These are phyloP conservation scores for Eristalis tenax DNA, from an alignment of 2,888 invertebrate genomes.

Conservation along the genomic window DNA sequence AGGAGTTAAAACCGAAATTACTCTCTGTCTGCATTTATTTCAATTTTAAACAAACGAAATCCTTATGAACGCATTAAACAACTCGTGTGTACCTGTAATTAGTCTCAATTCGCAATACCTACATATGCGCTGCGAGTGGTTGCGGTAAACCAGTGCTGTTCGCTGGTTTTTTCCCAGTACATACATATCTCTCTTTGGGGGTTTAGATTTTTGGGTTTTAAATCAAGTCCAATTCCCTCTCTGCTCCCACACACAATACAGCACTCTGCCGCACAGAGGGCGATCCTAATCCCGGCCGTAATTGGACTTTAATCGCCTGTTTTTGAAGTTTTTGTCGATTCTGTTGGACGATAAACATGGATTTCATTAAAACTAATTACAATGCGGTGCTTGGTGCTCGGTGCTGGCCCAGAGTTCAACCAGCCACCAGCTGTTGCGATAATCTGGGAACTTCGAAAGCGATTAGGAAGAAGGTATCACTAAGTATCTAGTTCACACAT, in stretches of 20 bases:
- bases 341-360: not conserved
- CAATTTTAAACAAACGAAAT: slow-evolving; percentile 6
- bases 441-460: not conserved
- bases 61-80: slow-evolving; percentile 1
- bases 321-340: not conserved
- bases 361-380: not conserved
- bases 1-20: slow-evolving; percentile 18
- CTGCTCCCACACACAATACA: too few species aligned
- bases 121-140: not conserved
- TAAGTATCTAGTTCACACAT: not conserved
- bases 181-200: not conserved
- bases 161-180: not conserved
- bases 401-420: not conserved
- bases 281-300: not conserved
- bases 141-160: not conserved
- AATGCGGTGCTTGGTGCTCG: not conserved
- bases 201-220: not conserved
- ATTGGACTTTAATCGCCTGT: not conserved
- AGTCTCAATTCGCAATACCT: slow-evolving; percentile 15
- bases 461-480: not conserved
- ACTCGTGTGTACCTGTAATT: slow-evolving; percentile 13
- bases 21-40: not conserved
- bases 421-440: not conserved
- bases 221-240: not conserved
- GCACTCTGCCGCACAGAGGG: not conserved